Evolutionary conservation across 2,888 invertebrate species (phyloP).

Genomic region (Chrysomela aeneicollis): DNA sequence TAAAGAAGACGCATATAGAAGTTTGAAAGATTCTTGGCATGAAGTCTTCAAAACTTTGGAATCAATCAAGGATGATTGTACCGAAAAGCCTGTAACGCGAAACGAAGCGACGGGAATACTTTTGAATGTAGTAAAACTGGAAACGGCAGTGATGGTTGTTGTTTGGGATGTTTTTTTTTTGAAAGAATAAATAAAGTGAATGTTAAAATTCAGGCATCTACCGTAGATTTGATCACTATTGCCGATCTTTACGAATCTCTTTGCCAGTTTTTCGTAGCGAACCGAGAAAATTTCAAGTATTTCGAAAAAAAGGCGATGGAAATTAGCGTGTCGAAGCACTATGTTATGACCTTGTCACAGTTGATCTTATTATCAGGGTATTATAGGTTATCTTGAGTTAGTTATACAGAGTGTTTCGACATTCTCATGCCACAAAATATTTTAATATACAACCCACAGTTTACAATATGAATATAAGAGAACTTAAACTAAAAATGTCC

Average conservation of each 20-base stretch:
- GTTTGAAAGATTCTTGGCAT: slow-evolving; percentile 29
- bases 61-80: slow-evolving; percentile 21
- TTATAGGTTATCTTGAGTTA: too few species aligned
- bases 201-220: slow-evolving; percentile 5
- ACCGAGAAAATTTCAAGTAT: slow-evolving; percentile 21
- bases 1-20: slow-evolving; percentile 30
- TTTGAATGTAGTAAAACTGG: not conserved
- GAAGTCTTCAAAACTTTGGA: slow-evolving; percentile 29
- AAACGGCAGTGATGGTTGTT: slow-evolving; percentile 17
- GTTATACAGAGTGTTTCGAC: too few species aligned
- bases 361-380: too few species aligned
- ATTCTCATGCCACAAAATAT: too few species aligned
- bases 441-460: too few species aligned
- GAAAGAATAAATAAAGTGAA: slow-evolving; percentile 13
- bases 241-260: slow-evolving; percentile 19
- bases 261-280: slow-evolving; percentile 6
- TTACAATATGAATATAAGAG: too few species aligned
- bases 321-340: too few species aligned
- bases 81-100: too few species aligned
- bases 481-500: too few species aligned
- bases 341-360: too few species aligned
- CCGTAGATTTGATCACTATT: slow-evolving; percentile 3
- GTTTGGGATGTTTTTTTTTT: slow-evolving; percentile 14
- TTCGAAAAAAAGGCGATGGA: slow-evolving; percentile 18
- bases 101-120: not conserved